These are phyloP conservation scores for Thereva nobilitata DNA, from an alignment of 2,888 invertebrate genomes.

Conservation along the genomic window DNA sequence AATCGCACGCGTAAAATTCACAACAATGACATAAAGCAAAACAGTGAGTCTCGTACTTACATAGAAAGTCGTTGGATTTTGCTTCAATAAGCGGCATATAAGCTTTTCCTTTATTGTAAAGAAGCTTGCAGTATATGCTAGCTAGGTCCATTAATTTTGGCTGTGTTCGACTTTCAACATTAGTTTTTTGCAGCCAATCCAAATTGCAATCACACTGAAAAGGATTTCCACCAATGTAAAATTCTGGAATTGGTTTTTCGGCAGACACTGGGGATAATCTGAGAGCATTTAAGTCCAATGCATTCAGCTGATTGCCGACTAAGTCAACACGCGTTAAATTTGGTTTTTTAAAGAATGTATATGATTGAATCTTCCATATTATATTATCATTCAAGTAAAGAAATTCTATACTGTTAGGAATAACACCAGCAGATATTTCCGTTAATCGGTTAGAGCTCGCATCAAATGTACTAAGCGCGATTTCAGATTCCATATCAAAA, in stretches of 20 bases:
- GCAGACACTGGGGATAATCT: slow-evolving; percentile 79
- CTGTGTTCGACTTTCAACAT: slow-evolving; percentile 82
- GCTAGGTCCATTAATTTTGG: slow-evolving; percentile 87
- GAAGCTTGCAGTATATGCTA: slow-evolving; percentile 84
- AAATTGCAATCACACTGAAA: slow-evolving; percentile 94
- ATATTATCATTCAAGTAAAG: slow-evolving; percentile 88
- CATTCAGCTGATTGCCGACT: slow-evolving; percentile 88
- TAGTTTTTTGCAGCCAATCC: slow-evolving; percentile 92
- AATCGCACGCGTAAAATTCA: slow-evolving; percentile 96
- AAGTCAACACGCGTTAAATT: slow-evolving; percentile 90
- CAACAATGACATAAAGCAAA: slow-evolving; percentile 94
- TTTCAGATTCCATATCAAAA: slow-evolving; percentile 70
- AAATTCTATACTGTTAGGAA: slow-evolving; percentile 83
- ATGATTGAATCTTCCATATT: slow-evolving; percentile 83
- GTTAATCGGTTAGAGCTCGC: slow-evolving; percentile 85
- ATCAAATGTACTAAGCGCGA: slow-evolving; percentile 81
- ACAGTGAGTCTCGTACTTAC: slow-evolving; percentile 91
- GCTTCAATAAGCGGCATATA: slow-evolving; percentile 85
- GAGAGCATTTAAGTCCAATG: slow-evolving; percentile 86
- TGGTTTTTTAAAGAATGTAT: slow-evolving; percentile 87
- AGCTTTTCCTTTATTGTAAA: slow-evolving; percentile 81
- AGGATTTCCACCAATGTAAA: slow-evolving; percentile 92
- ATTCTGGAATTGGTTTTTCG: slow-evolving; percentile 79
- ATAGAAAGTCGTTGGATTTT: slow-evolving; percentile 86
- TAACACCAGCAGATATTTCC: slow-evolving; percentile 74